A percentile compares a stretch with the other conserved stretches of the same genome.
Conservation (phyloP, 2,797 vertebrate genomes). For the Ceryle rudis region DNA sequence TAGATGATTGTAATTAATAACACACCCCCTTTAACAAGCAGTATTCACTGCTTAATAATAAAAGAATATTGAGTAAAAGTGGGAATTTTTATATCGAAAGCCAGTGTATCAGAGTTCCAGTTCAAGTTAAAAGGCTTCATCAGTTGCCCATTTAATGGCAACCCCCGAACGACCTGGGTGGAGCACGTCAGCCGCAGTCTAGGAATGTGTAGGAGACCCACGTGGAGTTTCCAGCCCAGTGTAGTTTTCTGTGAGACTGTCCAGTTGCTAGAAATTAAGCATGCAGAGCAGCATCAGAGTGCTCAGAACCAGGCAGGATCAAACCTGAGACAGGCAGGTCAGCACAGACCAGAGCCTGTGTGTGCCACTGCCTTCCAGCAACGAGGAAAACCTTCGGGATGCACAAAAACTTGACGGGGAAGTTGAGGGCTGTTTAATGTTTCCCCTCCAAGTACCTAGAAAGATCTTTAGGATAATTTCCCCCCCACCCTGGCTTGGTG, state of each 20-base stretch:
- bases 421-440: not conserved
- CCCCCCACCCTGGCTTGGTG: not conserved
- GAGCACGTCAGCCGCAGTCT: not conserved
- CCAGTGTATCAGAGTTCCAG: not conserved
- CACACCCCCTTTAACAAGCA: not conserved
- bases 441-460: slow-evolving; percentile 19
- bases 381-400: not conserved
- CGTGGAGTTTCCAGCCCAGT: not conserved
- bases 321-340: not conserved
- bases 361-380: not conserved
- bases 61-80: not conserved
- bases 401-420: not conserved
- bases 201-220: not conserved
- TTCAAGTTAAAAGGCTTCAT: not conserved
- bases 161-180: not conserved
- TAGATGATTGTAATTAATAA: not conserved
- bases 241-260: not conserved
- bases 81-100: not conserved
- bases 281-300: not conserved
- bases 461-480: not conserved
- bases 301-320: not conserved
- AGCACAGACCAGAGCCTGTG: not conserved
- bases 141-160: not conserved
- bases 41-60: not conserved
- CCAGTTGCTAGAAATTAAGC: not conserved